Percentiles rank a stretch among this genome's conserved stretches.
Conservation (phyloP, 2,888 invertebrate species). For the Yponomeuta cagnagella region DNA sequence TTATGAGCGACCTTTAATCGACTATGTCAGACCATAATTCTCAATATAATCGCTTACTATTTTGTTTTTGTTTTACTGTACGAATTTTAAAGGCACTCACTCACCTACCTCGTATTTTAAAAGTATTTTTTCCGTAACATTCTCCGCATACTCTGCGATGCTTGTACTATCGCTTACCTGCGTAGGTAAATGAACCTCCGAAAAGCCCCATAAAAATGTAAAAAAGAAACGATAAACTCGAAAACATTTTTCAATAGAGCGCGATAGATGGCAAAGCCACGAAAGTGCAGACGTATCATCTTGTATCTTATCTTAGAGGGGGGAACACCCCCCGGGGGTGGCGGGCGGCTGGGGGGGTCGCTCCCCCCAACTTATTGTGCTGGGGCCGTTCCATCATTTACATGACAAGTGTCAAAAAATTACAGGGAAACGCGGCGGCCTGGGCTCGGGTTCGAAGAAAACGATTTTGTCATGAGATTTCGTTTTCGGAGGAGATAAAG, state of each 20-base stretch:
- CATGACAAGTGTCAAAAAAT: constrained; percentile 54
- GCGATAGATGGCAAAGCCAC: constrained; percentile 8
- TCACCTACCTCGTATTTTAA: too few species aligned
- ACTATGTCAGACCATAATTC: too few species aligned
- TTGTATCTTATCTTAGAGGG: constrained; percentile 18
- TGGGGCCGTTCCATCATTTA: constrained; percentile 27
- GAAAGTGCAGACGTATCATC: constrained; percentile 6
- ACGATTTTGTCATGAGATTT: not conserved
- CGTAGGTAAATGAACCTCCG: not conserved
- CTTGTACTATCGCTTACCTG: not conserved
- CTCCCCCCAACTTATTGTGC: constrained; percentile 36
- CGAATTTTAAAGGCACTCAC: too few species aligned
- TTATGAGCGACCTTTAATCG: too few species aligned
- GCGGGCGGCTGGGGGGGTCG: constrained; percentile 19
- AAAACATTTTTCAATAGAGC: constrained; percentile 1
- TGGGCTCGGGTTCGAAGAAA: not conserved
- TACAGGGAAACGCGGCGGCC: constrained; percentile 27
- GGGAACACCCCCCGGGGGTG: constrained; percentile 10
- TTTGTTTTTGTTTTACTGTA: too few species aligned
- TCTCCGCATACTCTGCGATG: too few species aligned
- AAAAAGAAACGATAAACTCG: constrained; percentile 2
- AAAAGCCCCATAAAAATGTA: not conserved
- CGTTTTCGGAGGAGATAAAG: not conserved
- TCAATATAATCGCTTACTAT: too few species aligned
- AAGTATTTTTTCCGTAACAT: too few species aligned